These are phyloP conservation scores for Grammomys surdaster DNA, from an alignment of 2,113 vertebrate genomes.

Conservation along the genomic window DNA sequence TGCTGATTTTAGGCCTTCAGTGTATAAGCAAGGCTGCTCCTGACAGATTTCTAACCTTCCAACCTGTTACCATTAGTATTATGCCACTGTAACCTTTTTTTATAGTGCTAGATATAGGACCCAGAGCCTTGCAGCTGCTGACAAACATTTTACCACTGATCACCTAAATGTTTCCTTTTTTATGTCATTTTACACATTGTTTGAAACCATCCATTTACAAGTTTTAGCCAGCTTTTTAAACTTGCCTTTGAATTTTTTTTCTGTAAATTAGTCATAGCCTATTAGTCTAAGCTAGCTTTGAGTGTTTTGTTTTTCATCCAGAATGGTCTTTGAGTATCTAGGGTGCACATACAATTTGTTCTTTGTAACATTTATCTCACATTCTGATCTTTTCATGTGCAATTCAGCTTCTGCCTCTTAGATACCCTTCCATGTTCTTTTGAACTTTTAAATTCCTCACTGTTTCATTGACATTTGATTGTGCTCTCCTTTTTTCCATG, in stretches of 20 bases:
- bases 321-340: constrained; percentile 3
- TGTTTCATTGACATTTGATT: background rate
- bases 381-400: constrained; percentile 35
- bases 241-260: constrained; percentile 2
- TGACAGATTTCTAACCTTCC: background rate
- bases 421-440: constrained; percentile 19
- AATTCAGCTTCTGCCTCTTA: constrained; percentile 30
- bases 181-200: background rate
- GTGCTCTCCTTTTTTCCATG: background rate
- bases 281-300: constrained; percentile 33
- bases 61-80: background rate
- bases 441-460: background rate
- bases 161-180: constrained; percentile 37
- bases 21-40: too few species aligned
- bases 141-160: background rate
- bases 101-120: background rate
- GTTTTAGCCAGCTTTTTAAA: constrained; percentile 52
- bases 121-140: background rate
- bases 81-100: background rate
- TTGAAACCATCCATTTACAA: constrained; percentile 38
- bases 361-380: constrained; percentile 31
- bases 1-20: too few species aligned
- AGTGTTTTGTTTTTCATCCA: constrained; percentile 1
- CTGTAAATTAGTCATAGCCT: constrained; percentile 31
- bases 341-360: constrained; percentile 10